Evolutionary conservation across 2,113 vertebrate species (phyloP).

Genomic region (Lophotis ruficrista): DNA sequence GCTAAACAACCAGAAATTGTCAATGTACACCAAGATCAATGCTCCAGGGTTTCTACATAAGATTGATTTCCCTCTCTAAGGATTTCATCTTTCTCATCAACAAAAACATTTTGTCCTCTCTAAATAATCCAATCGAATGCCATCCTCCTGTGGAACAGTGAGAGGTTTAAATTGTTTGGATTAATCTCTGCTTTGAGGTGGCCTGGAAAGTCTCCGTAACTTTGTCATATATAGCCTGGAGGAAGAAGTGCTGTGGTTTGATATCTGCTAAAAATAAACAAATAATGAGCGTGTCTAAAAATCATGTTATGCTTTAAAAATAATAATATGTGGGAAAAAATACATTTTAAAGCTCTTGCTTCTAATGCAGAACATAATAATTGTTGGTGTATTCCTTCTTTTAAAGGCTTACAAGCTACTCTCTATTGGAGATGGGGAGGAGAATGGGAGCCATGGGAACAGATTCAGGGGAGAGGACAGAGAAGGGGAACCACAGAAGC

Average conservation of each 20-base stretch:
- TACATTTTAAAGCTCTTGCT: background rate
- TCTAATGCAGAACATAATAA: background rate
- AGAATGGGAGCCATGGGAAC: background rate
- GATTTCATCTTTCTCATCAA: conserved; percentile 88
- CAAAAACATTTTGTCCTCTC: conserved; percentile 86
- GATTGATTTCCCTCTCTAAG: conserved; percentile 88
- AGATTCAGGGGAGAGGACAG: background rate
- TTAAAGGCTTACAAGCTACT: background rate
- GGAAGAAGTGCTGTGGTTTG: background rate
- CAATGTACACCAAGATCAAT: conserved; percentile 83
- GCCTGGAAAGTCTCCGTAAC: conserved; percentile 5
- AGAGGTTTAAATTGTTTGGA: conserved; percentile 29
- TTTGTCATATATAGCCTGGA: conserved; percentile 34
- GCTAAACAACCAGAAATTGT: conserved; percentile 85
- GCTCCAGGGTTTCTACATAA: conserved; percentile 78
- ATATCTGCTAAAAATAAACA: conserved; percentile 31
- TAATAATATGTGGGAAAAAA: background rate
- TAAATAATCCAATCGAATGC: conserved; percentile 85
- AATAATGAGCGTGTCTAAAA: conserved; percentile 3
- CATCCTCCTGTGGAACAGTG: conserved; percentile 62
- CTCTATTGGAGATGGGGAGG: background rate
- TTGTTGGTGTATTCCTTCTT: background rate
- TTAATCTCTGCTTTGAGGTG: conserved; percentile 43
- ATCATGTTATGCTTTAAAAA: conserved; percentile 22
- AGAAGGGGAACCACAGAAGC: background rate